phyloP scores from a whole-genome alignment of 2,797 vertebrate species.

The Aphelocoma californica region DNA sequence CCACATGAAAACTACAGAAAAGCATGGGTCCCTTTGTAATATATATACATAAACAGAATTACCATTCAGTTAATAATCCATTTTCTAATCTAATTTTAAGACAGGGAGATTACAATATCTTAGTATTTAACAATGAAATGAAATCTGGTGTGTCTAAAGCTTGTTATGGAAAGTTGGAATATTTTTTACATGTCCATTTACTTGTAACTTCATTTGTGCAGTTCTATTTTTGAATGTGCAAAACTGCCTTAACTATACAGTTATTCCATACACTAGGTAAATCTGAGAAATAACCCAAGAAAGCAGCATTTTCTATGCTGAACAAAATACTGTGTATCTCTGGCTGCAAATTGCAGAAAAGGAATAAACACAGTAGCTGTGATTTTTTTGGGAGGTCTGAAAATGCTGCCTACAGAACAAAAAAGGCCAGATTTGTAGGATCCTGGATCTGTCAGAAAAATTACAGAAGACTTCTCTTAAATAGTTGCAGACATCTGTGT shows the following conservation, averaged over 20 bases:
- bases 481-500: not conserved
- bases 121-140: not conserved
- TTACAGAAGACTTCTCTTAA: not conserved
- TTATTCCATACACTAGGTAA: not conserved
- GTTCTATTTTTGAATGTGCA: not conserved
- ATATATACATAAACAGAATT: not conserved
- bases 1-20: not conserved
- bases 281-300: not conserved
- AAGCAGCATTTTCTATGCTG: not conserved
- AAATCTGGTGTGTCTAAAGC: not conserved
- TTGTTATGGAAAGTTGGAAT: not conserved
- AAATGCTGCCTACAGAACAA: not conserved
- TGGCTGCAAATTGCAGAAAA: not conserved
- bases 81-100: not conserved
- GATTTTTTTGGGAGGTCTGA: not conserved
- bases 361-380: rapidly evolving
- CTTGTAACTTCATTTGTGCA: not conserved
- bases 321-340: not conserved
- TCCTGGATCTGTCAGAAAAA: not conserved
- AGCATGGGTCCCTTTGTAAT: not conserved
- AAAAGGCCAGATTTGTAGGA: not conserved
- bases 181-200: not conserved
- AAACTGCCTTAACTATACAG: not conserved
- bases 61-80: not conserved
- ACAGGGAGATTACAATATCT: not conserved